Percentiles rank a stretch among this genome's conserved stretches.
Evolutionary conservation across 2,113 vertebrate species (phyloP).

Genomic region (Heptranchias perlo): DNA sequence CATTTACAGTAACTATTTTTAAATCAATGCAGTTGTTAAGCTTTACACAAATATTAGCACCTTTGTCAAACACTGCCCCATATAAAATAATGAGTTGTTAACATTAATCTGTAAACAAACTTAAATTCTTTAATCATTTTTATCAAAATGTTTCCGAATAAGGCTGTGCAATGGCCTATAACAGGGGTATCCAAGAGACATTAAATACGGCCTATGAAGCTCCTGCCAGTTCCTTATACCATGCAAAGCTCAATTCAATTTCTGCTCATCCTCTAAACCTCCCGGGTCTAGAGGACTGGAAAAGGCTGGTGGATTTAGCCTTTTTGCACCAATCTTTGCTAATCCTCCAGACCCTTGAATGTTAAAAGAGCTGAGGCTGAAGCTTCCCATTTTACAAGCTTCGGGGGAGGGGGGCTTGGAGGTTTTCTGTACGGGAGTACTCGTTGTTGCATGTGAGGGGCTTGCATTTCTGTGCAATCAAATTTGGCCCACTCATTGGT

Average conservation of each 20-base stretch:
- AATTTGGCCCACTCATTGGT: too few relatives aligned
- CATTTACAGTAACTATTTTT: constrained; percentile 14
- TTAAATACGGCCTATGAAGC: not conserved
- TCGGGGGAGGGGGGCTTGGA: not conserved
- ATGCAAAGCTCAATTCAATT: not conserved
- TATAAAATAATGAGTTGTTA: not conserved
- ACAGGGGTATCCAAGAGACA: not conserved
- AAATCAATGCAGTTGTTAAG: not conserved
- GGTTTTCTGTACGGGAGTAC: not conserved
- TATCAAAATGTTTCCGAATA: not conserved
- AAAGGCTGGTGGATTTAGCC: not conserved
- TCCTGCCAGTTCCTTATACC: not conserved
- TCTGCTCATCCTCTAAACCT: not conserved
- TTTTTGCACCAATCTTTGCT: not conserved
- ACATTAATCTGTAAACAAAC: not conserved
- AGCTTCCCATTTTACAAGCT: not conserved
- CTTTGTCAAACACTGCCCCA: not conserved
- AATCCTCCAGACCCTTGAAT: not conserved
- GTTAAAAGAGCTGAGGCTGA: not conserved
- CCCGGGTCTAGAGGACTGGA: not conserved
- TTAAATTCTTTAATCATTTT: not conserved
- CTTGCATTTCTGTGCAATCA: too few relatives aligned
- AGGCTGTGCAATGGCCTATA: not conserved
- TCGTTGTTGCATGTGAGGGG: too few relatives aligned
- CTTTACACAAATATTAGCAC: not conserved